These are phyloP conservation scores for Melinopterus prodromus DNA, from an alignment of 2,888 invertebrate genomes.

Conservation along the genomic window DNA sequence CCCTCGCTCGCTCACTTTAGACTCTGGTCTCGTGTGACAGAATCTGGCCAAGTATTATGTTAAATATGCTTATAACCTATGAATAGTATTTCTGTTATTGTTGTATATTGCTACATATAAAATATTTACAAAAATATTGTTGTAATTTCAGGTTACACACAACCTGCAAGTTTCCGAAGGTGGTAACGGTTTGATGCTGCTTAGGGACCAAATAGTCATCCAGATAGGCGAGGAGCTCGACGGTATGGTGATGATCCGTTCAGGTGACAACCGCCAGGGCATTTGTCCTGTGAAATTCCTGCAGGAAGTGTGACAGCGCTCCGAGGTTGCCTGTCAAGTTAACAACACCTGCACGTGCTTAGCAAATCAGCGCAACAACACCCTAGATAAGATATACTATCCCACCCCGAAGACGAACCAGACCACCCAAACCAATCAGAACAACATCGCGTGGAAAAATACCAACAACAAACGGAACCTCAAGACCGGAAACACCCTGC, in stretches of 20 bases:
- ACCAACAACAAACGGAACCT: slow-evolving; percentile 48
- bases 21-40: no score
- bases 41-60: no score
- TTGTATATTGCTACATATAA: no score
- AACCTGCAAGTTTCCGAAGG: slow-evolving; percentile 89
- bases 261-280: slow-evolving; percentile 91
- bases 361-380: slow-evolving; percentile 40
- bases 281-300: slow-evolving; percentile 94
- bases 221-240: slow-evolving; percentile 90
- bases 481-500: slow-evolving; percentile 50
- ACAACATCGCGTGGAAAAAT: slow-evolving; percentile 46
- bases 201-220: slow-evolving; percentile 94
- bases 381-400: slow-evolving; percentile 55
- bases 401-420: slow-evolving; percentile 46
- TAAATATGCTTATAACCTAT: no score
- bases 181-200: slow-evolving; percentile 80
- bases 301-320: slow-evolving; percentile 90
- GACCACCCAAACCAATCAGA: slow-evolving; percentile 46
- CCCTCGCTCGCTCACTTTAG: no score
- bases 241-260: slow-evolving; percentile 93
- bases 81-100: no score
- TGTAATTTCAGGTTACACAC: slow-evolving; percentile 64
- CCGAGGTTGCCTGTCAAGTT: slow-evolving; percentile 54
- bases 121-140: background rate
- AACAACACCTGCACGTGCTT: slow-evolving; percentile 51